Conservation (phyloP, 2,113 vertebrate genomes). For the Rhinolophus sinicus region DNA sequence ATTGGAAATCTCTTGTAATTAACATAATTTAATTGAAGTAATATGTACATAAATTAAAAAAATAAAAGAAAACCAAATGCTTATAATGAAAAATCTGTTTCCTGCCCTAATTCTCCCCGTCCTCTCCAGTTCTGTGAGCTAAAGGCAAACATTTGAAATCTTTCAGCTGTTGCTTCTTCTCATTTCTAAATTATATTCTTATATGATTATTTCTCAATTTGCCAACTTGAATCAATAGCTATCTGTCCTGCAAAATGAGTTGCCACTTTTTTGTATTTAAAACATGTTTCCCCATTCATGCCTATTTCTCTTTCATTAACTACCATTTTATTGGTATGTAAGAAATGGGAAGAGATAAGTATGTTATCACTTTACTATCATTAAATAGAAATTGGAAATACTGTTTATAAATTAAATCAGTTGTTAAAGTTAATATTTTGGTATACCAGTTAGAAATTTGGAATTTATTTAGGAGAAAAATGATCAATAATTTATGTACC, state of each 20-base stretch:
- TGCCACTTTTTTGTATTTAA: not conserved
- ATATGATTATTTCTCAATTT: not conserved
- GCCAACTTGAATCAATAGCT: not conserved
- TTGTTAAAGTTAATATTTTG: slow-evolving; percentile 14
- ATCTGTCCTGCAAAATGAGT: not conserved
- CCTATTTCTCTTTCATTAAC: not conserved
- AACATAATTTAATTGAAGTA: not conserved
- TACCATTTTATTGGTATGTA: not conserved
- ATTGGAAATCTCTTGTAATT: not conserved
- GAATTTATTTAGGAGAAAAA: slow-evolving; percentile 23
- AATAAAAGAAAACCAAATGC: not conserved
- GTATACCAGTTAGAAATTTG: not conserved
- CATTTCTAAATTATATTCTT: slow-evolving; percentile 22
- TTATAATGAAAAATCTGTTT: not conserved
- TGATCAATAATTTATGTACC: slow-evolving; percentile 31
- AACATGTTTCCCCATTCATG: not conserved
- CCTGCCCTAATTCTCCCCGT: not conserved
- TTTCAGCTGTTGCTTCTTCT: not conserved
- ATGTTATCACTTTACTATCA: not conserved
- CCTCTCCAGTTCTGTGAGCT: not conserved
- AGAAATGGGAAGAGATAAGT: not conserved
- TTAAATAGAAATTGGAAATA: not conserved
- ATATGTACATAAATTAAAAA: not conserved
- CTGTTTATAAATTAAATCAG: slow-evolving; percentile 3
- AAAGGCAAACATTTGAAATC: not conserved